These are phyloP conservation scores for Panthera tigris DNA, from an alignment of 2,113 vertebrate genomes.

Conservation along the genomic window DNA sequence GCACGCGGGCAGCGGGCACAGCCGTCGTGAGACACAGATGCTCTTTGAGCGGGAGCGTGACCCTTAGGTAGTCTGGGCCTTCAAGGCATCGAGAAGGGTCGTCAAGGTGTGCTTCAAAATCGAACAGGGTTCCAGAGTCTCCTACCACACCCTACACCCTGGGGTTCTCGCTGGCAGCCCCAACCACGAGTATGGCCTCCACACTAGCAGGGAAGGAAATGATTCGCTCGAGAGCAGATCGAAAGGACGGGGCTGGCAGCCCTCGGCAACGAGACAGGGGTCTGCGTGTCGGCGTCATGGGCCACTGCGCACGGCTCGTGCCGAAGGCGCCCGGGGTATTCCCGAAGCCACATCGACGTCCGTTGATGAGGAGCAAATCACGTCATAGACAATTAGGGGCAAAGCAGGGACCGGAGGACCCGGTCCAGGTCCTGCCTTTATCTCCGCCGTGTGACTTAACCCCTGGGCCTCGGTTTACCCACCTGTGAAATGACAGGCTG, in stretches of 20 bases:
- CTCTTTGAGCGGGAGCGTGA: neutral
- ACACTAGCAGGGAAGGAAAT: neutral
- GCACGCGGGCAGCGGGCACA: neutral
- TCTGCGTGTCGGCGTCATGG: neutral
- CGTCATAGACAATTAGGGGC: accelerated
- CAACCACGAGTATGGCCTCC: neutral
- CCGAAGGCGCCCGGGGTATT: neutral
- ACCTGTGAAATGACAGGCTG: neutral
- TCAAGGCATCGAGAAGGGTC: neutral
- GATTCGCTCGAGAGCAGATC: neutral
- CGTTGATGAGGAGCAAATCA: accelerated
- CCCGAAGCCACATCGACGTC: neutral
- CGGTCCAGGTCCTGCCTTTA: neutral
- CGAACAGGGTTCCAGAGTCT: neutral
- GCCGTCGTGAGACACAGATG: neutral
- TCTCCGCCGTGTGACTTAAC: neutral
- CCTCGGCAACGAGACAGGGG: neutral
- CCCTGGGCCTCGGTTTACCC: neutral
- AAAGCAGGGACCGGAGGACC: neutral
- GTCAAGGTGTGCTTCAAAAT: neutral
- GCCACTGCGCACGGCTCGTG: neutral
- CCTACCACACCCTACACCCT: neutral
- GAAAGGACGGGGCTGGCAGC: neutral
- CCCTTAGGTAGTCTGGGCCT: neutral
- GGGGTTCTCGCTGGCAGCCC: neutral